Evolutionary conservation across 2,888 invertebrate genomes (phyloP), one percentile per base, ranked within the genome.

Genomic region (Chouioia cunea): DNA sequence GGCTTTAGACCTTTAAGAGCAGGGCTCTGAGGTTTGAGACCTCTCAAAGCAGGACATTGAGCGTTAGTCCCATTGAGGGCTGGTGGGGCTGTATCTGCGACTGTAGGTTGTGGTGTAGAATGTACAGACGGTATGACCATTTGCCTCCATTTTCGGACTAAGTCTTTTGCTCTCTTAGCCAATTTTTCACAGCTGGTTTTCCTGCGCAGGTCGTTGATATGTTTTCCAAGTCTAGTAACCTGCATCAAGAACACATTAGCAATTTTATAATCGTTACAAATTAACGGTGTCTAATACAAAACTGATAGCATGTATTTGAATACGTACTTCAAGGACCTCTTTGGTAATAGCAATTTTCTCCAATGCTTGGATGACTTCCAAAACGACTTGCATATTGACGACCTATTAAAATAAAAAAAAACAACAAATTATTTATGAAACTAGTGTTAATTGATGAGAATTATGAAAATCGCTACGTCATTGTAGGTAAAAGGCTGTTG

Each of bases 151-250:
- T 93, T 90, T 81, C 96, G 95, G 69, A 97, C 92, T 84, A 97
- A 89, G 83, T 94, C 94, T 87, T 97, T 97, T 70, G 96, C 95
- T 77, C 97, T 90, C 81, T 93, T 92, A 65, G 97, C 96, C 84
- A 97, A 88, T 73, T 90, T 89, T 77, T 95, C 94, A 86, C 96
- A 93, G 71, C 89, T 89, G 52, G 96, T 95, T 86, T 94, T 94
- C 72, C 95, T 90, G 67, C 97, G 91, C 63, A 97, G 88, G 86
- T 96, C 96, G 86, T 97, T 97, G 86, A 97, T 93, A 85, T 94
- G 93, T 86, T 93, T 95, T 50, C 97, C 97, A 85, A 98, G 88
- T 90, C 97, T 89, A 90, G 97, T 97, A 91, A 93, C 92, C 96
- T 96, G 88, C 1, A 88, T 10, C 1, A 36, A 10, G 6, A 10